Evolutionary conservation across 2,888 invertebrate species (phyloP).

Genomic region (Ctenicera cuprea): DNA sequence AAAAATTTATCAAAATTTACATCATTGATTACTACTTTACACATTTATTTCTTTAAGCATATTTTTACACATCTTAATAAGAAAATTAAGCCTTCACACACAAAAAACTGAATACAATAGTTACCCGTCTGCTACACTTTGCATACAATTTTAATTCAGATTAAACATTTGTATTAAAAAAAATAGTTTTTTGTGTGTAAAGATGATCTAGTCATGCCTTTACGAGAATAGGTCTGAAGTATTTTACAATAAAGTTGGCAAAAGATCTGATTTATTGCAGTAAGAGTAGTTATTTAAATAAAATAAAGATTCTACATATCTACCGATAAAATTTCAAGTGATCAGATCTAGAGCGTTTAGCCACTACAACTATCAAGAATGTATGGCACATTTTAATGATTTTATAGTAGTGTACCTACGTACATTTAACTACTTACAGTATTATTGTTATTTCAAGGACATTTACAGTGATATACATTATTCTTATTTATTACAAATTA

Average conservation of each 20-base stretch:
- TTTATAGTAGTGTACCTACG: constrained; percentile 21
- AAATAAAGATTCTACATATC: constrained; percentile 23
- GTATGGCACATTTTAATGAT: constrained; percentile 49
- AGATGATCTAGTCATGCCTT: neutral
- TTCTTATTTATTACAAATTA: constrained; percentile 7
- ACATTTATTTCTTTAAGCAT: constrained; percentile 15
- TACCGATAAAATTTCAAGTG: constrained; percentile 20
- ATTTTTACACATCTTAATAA: constrained; percentile 15
- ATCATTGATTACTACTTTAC: constrained; percentile 9
- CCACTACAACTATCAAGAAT: constrained; percentile 34
- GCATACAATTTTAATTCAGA: too few species aligned
- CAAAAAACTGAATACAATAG: neutral
- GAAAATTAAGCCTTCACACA: constrained; percentile 1
- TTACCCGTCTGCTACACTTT: too few species aligned
- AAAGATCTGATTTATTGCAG: neutral
- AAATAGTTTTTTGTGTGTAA: neutral
- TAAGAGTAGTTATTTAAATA: constrained; percentile 5
- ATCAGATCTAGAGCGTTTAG: constrained; percentile 16
- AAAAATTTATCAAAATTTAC: constrained; percentile 12
- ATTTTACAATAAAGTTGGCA: neutral
- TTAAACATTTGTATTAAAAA: too few species aligned
- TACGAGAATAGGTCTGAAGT: neutral
- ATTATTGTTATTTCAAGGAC: constrained; percentile 39
- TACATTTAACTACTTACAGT: constrained; percentile 39
- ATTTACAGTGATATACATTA: constrained; percentile 45